A percentile compares a stretch with the other conserved stretches of the same genome.
Evolutionary conservation across 2,797 vertebrate genomes (phyloP).

Genomic region (Enteromius fasciolatus): DNA sequence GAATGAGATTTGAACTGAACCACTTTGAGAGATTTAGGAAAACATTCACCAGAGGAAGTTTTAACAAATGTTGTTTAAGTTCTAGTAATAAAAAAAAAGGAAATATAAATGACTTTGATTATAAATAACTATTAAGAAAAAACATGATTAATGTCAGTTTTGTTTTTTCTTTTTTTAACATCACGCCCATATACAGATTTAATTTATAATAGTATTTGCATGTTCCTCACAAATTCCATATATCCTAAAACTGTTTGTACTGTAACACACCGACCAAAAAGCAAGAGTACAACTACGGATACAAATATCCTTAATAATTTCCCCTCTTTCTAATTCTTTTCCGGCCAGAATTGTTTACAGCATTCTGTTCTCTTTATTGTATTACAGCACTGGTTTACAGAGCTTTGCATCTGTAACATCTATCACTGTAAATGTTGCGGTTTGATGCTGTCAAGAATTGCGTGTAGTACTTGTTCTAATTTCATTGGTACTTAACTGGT

Average conservation of each 20-base stretch:
- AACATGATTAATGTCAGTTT: conserved; percentile 29
- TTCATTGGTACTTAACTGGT: conserved; percentile 76
- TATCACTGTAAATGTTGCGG: conserved; percentile 77
- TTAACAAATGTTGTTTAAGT: conserved; percentile 32
- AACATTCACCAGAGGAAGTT: conserved; percentile 34
- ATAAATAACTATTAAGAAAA: conserved; percentile 43
- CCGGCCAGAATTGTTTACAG: conserved; percentile 30
- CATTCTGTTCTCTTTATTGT: conserved; percentile 10
- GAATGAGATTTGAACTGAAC: not conserved
- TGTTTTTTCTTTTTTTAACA: conserved; percentile 6
- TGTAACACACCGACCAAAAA: conserved; percentile 20
- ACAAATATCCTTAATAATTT: not conserved
- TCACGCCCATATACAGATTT: conserved; percentile 35
- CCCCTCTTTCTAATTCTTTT: conserved; percentile 6
- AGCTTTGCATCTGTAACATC: conserved; percentile 49
- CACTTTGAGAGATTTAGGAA: conserved; percentile 20
- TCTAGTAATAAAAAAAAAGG: conserved; percentile 7
- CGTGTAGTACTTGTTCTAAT: conserved; percentile 77
- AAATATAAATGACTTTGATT: conserved; percentile 33
- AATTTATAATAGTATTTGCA: conserved; percentile 41
- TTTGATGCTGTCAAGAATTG: conserved; percentile 77
- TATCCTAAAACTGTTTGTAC: conserved; percentile 18
- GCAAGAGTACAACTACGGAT: conserved; percentile 11
- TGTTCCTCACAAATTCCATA: conserved; percentile 29
- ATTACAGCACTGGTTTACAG: conserved; percentile 47